Base-by-base conservation (phyloP, 2,113 vertebrate genomes). In the Elephas maximus region DNA sequence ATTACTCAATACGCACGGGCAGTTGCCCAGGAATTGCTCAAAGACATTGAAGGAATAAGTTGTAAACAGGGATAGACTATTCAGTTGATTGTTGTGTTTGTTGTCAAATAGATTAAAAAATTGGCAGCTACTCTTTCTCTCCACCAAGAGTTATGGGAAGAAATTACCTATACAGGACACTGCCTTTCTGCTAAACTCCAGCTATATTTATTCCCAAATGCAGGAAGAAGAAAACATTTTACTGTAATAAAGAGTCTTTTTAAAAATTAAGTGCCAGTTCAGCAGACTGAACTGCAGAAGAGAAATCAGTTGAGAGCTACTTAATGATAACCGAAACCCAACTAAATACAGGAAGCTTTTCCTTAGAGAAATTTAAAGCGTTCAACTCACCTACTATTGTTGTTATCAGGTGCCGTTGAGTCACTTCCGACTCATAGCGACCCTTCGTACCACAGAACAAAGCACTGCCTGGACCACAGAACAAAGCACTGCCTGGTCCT, bases 1-100 rank as follows among this genome's bases (percentile, higher is more conserved):
- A 2, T 45, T 26, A 6, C 24, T 41, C 53, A 2, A 26, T 1
- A 2, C 6, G 20, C 17, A 0, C 5, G 24, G 41, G 17, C 17
- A 30, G 10, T 60, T 18, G 2, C 41, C 18, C 21, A 2, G 1
- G 30, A 24, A 21, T 26, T 8, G 41, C 53, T 24, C 77, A 10
- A n/a, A 63, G 23, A 30, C 28, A n/a, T 6, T 1, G 20, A 24
- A 60, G 24, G 77, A 10, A 65, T 33, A 23, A 2, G 15, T 6
- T 10, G 21, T 51, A n/a, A 67, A 65, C 30, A 48, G 95, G 44
- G 2, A 26, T 53, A 9, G 1, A 7, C 23, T 20, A 0, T n/a
- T 21, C 45, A 9, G 28, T 77, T 44, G 87, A 21, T 60, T 1
- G 20, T 48, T 63, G 2, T n/a, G 60, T 20, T 92, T 48, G 37